Conservation (phyloP, 2,113 vertebrate genomes). For the Vicugna pacos region DNA sequence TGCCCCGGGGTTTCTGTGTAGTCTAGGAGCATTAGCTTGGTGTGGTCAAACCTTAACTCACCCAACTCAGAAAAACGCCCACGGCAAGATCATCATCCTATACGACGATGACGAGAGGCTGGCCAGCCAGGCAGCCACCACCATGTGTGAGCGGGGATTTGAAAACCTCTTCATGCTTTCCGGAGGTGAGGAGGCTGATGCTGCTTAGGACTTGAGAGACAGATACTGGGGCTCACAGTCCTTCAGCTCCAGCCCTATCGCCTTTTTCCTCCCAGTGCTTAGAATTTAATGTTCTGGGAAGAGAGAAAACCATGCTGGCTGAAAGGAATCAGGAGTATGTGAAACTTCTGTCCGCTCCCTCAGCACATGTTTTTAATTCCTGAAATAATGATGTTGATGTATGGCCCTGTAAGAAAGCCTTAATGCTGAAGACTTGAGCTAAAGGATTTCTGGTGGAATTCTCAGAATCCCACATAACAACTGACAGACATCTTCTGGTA, state of each 20-base stretch:
- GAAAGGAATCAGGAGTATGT: not conserved
- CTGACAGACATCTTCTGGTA: not conserved
- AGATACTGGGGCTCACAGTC: not conserved
- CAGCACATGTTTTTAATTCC: slow-evolving; percentile 58
- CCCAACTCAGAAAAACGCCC: slow-evolving; percentile 91
- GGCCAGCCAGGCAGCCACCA: slow-evolving; percentile 95
- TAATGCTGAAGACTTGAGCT: not conserved
- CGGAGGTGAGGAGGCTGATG: slow-evolving; percentile 89
- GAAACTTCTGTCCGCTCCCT: not conserved
- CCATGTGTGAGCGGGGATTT: slow-evolving; percentile 96
- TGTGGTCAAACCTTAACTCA: slow-evolving; percentile 83
- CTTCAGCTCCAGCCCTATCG: not conserved
- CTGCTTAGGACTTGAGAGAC: not conserved
- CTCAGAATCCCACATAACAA: slow-evolving; percentile 34
- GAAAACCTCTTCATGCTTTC: slow-evolving; percentile 98
- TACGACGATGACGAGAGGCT: slow-evolving; percentile 96
- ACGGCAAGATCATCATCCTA: slow-evolving; percentile 95
- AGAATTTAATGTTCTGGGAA: not conserved
- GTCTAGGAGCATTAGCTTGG: not conserved
- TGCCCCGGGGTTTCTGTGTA: not conserved
- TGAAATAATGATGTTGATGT: slow-evolving; percentile 19
- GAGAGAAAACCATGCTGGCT: not conserved
- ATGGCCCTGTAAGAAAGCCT: not conserved
- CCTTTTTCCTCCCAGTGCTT: not conserved
- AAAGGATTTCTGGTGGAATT: slow-evolving; percentile 41